phyloP scores from a whole-genome alignment of 2,113 vertebrate species.

The Etheostoma spectabile region DNA sequence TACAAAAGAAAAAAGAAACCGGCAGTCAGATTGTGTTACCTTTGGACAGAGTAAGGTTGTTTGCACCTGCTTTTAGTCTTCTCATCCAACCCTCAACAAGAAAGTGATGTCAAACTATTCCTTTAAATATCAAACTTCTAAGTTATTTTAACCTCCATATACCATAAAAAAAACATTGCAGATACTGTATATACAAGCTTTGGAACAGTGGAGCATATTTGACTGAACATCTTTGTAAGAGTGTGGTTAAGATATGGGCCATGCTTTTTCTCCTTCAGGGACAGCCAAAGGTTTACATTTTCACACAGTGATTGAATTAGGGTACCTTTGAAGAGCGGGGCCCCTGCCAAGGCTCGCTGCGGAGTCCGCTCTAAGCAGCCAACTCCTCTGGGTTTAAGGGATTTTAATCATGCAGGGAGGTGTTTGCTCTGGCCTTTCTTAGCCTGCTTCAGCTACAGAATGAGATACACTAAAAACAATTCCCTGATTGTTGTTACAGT shows the following conservation, averaged over 20 bases:
- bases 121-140: neutral
- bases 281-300: slow-evolving; percentile 77
- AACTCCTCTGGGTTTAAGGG: slow-evolving; percentile 60
- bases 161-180: neutral
- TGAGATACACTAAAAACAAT: slow-evolving; percentile 69
- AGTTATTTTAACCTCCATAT: neutral
- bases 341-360: slow-evolving; percentile 57
- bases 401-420: slow-evolving; percentile 70
- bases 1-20: neutral
- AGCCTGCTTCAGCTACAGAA: slow-evolving; percentile 64
- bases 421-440: slow-evolving; percentile 73
- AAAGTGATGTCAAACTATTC: neutral
- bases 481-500: slow-evolving; percentile 74
- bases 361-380: slow-evolving; percentile 51
- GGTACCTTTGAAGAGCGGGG: slow-evolving; percentile 69
- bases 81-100: neutral
- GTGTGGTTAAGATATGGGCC: slow-evolving; percentile 43
- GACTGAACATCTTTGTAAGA: slow-evolving; percentile 30
- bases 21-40: neutral
- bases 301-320: slow-evolving; percentile 84
- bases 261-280: slow-evolving; percentile 65
- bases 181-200: neutral
- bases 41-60: neutral
- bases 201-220: slow-evolving; percentile 19
- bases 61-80: neutral